These are phyloP conservation scores for Spodoptera littoralis DNA, from an alignment of 2,888 invertebrate species.

Conservation along the genomic window DNA sequence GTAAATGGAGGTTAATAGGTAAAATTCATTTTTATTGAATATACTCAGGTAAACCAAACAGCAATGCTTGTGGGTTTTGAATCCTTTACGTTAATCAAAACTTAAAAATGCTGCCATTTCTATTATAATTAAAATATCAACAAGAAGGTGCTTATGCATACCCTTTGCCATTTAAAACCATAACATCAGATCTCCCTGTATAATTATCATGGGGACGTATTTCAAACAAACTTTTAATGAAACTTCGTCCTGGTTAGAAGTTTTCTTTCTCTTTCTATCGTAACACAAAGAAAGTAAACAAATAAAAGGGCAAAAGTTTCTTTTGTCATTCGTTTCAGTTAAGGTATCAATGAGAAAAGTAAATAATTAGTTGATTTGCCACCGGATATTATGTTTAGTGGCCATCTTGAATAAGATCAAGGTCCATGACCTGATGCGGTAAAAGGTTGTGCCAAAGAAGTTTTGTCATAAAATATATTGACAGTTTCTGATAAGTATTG, in stretches of 20 bases:
- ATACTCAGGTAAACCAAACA: too few species aligned
- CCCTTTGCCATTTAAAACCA: not conserved
- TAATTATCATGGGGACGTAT: slow-evolving; percentile 6
- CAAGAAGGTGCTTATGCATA: too few species aligned
- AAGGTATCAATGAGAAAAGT: slow-evolving; percentile 21
- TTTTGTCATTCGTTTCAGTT: slow-evolving; percentile 25
- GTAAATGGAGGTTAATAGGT: too few species aligned
- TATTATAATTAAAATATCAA: too few species aligned
- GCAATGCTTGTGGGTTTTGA: too few species aligned
- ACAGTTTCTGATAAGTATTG: too few species aligned
- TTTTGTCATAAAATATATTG: too few species aligned
- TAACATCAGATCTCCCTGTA: not conserved
- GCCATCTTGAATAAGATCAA: not conserved
- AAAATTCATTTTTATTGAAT: too few species aligned
- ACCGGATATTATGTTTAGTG: slow-evolving; percentile 19
- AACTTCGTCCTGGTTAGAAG: slow-evolving; percentile 12
- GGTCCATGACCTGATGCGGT: too few species aligned
- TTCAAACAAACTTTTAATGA: slow-evolving; percentile 46
- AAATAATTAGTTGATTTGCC: slow-evolving; percentile 30
- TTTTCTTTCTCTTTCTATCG: slow-evolving; percentile 5
- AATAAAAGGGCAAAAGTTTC: slow-evolving; percentile 8
- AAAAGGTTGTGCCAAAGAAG: too few species aligned
- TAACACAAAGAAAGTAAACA: slow-evolving; percentile 18
- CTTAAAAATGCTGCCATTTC: too few species aligned
- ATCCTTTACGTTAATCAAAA: too few species aligned